Evolutionary conservation across 2,888 invertebrate genomes (phyloP).

Genomic region (Diploptera punctata): DNA sequence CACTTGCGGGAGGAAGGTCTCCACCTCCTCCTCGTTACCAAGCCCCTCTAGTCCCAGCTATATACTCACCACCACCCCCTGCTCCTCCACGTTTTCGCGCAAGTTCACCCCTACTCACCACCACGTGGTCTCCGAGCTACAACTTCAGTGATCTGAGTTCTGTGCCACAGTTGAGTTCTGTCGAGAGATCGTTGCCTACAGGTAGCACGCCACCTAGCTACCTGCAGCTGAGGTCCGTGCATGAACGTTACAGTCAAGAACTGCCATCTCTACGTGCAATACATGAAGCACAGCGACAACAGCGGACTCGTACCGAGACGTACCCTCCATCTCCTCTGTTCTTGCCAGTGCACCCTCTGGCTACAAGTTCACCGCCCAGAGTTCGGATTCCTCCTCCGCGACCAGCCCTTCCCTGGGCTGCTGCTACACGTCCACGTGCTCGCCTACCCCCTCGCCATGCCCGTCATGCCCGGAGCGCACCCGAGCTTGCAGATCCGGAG

Average conservation of each 20-base stretch:
- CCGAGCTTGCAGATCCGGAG: constrained; percentile 64
- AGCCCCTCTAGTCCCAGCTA: constrained; percentile 44
- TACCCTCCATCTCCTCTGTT: constrained; percentile 50
- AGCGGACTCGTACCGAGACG: constrained; percentile 19
- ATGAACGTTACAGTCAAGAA: constrained; percentile 74
- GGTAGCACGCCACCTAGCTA: constrained; percentile 65
- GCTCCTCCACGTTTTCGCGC: constrained; percentile 58
- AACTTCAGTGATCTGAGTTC: constrained; percentile 89
- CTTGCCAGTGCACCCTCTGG: constrained; percentile 67
- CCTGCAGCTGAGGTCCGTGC: constrained; percentile 67
- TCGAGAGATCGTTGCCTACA: constrained; percentile 72
- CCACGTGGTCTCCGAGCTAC: constrained; percentile 70
- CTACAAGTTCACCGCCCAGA: constrained; percentile 59
- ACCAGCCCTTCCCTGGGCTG: constrained; percentile 44
- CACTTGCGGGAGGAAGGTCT: constrained; percentile 44
- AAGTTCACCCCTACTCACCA: constrained; percentile 36
- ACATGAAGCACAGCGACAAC: constrained; percentile 62
- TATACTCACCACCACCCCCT: constrained; percentile 47
- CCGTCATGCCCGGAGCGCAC: constrained; percentile 69
- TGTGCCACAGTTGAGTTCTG: constrained; percentile 80
- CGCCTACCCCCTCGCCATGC: constrained; percentile 71
- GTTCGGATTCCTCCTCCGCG: constrained; percentile 58
- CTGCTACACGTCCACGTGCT: constrained; percentile 62
- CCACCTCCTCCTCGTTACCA: constrained; percentile 41
- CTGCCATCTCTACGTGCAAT: constrained; percentile 73